Base-by-base conservation (phyloP, 2,797 vertebrate genomes). In the Pseudotriccus pelzelni region DNA sequence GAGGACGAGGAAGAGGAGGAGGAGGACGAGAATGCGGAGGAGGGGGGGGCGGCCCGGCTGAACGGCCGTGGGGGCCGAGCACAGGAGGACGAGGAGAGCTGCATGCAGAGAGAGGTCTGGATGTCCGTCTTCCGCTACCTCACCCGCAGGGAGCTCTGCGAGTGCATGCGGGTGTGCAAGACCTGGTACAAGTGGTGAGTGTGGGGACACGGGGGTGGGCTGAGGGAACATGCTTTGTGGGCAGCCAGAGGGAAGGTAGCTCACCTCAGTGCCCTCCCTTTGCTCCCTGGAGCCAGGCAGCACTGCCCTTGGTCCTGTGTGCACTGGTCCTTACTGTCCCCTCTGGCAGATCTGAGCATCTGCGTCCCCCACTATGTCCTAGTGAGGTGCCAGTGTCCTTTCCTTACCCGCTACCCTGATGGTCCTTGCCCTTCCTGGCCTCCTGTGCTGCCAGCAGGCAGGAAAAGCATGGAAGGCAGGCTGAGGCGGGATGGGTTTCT, bases 121-220 rank as follows among this genome's bases (percentile, higher is more conserved):
- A 99, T 99, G 94, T 99, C 99, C 5, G 99, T 99, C 96, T 99
- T 99, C 98, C 99, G 98, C 94, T 99, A 99, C 97, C 98, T 99
- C 96, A 99, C 98, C 86, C 99, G 98, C 96, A 98, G 98, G 82
- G 99, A 99, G 97, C 98, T 99, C 75, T 99, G 99, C 89, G 97
- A 99, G 97, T 99, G 99, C 98, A 99, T 99, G 99, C 98, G 99
- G 49, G 99, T 99, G 97, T 99, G 99, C 98, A 99, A 99, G 98
- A 99, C 98, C 96, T 99, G 99, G 99, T 99, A 99, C 98, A 99
- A 99, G 98, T 99, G 99, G 99, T 99, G 98, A 99, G 99, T 98
- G 84, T 14, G 89, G 95, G 93, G 76, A 14, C 30, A 0, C 1
- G 1, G 25, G 25, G 25, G 41, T 30, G 30, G 22, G 28, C 27